Percentiles rank a stretch among this genome's conserved stretches.
These are phyloP conservation scores for Papilio demoleus DNA, from an alignment of 2,888 invertebrate genomes.

Conservation along the genomic window DNA sequence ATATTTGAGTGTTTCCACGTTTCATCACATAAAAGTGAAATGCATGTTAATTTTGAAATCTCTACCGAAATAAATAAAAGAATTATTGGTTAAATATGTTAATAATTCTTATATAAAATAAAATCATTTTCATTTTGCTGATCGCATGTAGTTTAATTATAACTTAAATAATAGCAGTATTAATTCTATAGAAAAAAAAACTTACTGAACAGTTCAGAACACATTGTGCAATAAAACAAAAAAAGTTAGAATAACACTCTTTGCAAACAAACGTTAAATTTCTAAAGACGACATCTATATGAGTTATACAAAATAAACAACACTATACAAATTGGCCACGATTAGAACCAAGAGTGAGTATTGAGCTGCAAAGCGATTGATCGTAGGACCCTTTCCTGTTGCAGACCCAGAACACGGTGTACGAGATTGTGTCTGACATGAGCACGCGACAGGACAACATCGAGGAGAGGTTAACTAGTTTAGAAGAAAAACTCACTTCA, in stretches of 20 bases:
- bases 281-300: neutral
- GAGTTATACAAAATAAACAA: conserved; percentile 43
- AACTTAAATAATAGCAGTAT: neutral
- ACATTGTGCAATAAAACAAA: neutral
- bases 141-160: conserved; percentile 47
- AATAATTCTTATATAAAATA: neutral
- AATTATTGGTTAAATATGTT: too few relatives aligned
- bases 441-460: conserved; percentile 96
- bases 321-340: conserved; percentile 50
- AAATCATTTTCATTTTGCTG: conserved; percentile 49
- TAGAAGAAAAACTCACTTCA: conserved; percentile 95
- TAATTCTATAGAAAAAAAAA: neutral
- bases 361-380: conserved; percentile 81
- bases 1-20: neutral
- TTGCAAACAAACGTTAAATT: too few relatives aligned
- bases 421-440: conserved; percentile 99
- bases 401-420: conserved; percentile 98
- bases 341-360: conserved; percentile 65
- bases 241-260: neutral
- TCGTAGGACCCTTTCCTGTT: conserved; percentile 83
- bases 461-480: conserved; percentile 95
- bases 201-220: neutral
- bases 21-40: too few relatives aligned
- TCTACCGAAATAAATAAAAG: too few relatives aligned
- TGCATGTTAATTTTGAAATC: neutral